phyloP scores from a whole-genome alignment of 2,797 vertebrate species.

The Gymnopithys bicolor region DNA sequence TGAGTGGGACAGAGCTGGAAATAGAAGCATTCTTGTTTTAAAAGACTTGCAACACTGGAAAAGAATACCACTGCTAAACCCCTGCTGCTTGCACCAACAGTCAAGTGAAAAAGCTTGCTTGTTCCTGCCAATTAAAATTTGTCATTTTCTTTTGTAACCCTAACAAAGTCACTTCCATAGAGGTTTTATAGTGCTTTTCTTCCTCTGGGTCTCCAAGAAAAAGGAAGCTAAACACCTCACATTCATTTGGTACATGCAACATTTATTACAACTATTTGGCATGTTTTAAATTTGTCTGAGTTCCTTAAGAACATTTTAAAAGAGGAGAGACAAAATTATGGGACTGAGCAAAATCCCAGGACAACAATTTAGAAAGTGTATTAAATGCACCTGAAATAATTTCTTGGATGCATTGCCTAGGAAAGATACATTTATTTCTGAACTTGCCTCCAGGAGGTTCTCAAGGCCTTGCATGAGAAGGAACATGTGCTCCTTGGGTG shows the following conservation, averaged over 20 bases:
- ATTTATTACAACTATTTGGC: neutral
- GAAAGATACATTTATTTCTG: neutral
- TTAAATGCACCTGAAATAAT: neutral
- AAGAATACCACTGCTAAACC: neutral
- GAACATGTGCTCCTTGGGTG: neutral
- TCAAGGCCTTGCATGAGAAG: neutral
- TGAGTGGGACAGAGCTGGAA: neutral
- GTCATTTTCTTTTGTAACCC: neutral
- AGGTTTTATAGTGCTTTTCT: neutral
- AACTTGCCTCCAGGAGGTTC: neutral
- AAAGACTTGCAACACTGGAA: neutral
- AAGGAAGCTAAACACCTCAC: neutral
- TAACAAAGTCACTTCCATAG: neutral
- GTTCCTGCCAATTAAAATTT: neutral
- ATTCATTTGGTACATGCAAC: neutral
- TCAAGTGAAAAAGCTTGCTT: neutral
- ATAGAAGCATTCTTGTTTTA: neutral
- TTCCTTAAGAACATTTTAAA: neutral
- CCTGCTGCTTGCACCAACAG: neutral
- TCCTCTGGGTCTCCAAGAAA: neutral
- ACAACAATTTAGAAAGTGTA: neutral
- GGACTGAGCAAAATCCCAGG: neutral
- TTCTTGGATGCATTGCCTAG: neutral
- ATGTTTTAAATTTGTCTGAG: neutral
- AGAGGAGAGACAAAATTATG: rapidly evolving